A percentile compares a stretch with the other conserved stretches of the same genome.
These are phyloP conservation scores for Zaprionus taronus DNA, from an alignment of 1,140 invertebrate genomes.

Conservation along the genomic window DNA sequence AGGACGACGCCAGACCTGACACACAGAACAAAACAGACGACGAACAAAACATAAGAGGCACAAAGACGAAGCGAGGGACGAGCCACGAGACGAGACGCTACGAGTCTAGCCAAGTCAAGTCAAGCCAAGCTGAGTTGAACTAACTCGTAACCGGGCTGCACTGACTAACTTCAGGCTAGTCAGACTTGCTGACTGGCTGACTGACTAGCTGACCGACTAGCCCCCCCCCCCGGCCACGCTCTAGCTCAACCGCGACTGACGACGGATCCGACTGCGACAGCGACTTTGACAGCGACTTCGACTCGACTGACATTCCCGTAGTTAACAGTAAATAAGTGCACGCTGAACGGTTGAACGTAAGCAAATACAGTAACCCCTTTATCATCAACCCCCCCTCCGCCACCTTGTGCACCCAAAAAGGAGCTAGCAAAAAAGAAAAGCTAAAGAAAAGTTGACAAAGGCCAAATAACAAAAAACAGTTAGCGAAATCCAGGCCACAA, in stretches of 20 bases:
- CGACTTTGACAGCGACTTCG: neutral
- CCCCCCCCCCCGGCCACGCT: neutral
- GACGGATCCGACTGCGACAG: too few relatives aligned
- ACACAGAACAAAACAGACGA: conserved; percentile 16
- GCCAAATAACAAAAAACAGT: conserved; percentile 45
- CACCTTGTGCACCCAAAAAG: conserved; percentile 3
- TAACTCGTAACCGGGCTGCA: neutral
- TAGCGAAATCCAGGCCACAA: conserved; percentile 52
- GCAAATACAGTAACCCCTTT: conserved; percentile 2
- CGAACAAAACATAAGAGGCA: neutral
- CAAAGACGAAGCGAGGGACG: neutral
- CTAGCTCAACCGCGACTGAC: neutral
- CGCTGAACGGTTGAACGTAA: conserved; percentile 15
- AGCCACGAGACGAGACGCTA: neutral
- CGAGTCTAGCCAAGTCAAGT: neutral
- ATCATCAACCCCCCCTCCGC: neutral
- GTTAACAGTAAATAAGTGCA: conserved; percentile 15
- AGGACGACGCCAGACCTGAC: conserved; percentile 15
- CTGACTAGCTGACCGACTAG: neutral
- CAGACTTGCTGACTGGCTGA: neutral
- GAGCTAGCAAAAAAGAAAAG: conserved; percentile 19
- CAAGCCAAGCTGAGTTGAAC: neutral
- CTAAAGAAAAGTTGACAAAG: conserved; percentile 25
- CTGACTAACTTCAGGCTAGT: conserved; percentile 2
- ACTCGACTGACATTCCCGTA: conserved; percentile 1